phyloP scores from a whole-genome alignment of 2,113 vertebrate genomes.

The Pelecanus crispus region DNA sequence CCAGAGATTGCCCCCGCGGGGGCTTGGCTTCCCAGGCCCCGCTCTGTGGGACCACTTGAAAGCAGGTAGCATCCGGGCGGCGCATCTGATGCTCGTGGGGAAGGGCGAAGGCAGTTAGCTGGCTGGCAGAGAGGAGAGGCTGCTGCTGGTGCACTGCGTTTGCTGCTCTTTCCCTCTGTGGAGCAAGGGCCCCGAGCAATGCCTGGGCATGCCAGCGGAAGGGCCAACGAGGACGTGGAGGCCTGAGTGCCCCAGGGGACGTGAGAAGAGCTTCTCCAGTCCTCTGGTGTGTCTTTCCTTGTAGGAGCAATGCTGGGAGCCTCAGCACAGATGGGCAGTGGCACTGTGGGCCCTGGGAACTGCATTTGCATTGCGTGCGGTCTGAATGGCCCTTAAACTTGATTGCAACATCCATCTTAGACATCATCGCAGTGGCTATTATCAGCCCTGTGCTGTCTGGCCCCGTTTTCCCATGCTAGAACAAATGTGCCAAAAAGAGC shows the following conservation, averaged over 20 bases:
- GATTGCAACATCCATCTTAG: background rate
- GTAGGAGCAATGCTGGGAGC: background rate
- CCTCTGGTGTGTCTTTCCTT: background rate
- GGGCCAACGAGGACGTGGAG: background rate
- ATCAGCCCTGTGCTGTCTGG: background rate
- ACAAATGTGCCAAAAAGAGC: background rate
- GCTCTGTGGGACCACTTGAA: background rate
- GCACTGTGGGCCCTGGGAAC: background rate
- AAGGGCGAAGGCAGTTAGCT: background rate
- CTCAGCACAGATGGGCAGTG: background rate
- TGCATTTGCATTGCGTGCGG: background rate
- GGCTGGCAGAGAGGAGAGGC: background rate
- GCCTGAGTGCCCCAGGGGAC: background rate
- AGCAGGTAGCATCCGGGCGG: background rate
- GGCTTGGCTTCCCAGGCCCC: background rate
- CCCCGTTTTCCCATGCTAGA: background rate
- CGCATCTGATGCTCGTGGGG: background rate
- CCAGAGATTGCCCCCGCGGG: background rate
- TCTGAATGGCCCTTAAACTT: accelerated
- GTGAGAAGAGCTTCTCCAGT: background rate
- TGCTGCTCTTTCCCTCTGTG: background rate
- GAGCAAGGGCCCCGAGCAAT: background rate
- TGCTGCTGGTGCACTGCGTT: background rate
- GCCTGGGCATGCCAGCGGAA: background rate
- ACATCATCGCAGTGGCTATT: accelerated